Evolutionary conservation across 2,113 vertebrate genomes (phyloP).

Genomic region (Oceanodroma tethys): DNA sequence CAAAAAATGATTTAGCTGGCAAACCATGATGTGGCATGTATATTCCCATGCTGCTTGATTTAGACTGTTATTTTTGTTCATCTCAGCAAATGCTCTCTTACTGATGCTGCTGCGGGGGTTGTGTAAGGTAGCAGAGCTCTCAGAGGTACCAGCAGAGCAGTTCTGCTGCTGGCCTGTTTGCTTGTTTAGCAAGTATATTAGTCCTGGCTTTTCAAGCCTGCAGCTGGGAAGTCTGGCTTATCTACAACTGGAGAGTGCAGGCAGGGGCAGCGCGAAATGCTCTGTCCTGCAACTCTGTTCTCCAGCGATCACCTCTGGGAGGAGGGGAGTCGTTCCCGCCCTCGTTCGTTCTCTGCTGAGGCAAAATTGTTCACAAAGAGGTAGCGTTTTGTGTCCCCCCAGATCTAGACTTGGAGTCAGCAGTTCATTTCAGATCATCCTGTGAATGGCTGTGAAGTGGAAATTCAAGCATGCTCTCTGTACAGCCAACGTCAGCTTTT

Average conservation of each 20-base stretch:
- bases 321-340: accelerated
- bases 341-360: neutral
- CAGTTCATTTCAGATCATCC: neutral
- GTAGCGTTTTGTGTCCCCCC: accelerated
- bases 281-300: neutral
- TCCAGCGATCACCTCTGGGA: neutral
- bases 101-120: neutral
- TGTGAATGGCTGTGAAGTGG: neutral
- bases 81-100: neutral
- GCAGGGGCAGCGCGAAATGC: neutral
- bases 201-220: neutral
- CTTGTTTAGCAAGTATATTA: neutral
- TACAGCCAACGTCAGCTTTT: neutral
- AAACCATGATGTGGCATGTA: neutral
- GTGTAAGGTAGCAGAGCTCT: neutral
- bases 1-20: accelerated
- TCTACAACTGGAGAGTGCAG: neutral
- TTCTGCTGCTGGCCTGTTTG: neutral
- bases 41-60: neutral
- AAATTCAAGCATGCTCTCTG: neutral
- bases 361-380: neutral
- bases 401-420: neutral
- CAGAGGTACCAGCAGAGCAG: accelerated
- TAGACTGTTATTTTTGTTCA: neutral
- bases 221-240: neutral